Evolutionary conservation across 2,888 invertebrate species (phyloP), one percentile per base, ranked within the genome.

Genomic region (Tortricodes alternella): DNA sequence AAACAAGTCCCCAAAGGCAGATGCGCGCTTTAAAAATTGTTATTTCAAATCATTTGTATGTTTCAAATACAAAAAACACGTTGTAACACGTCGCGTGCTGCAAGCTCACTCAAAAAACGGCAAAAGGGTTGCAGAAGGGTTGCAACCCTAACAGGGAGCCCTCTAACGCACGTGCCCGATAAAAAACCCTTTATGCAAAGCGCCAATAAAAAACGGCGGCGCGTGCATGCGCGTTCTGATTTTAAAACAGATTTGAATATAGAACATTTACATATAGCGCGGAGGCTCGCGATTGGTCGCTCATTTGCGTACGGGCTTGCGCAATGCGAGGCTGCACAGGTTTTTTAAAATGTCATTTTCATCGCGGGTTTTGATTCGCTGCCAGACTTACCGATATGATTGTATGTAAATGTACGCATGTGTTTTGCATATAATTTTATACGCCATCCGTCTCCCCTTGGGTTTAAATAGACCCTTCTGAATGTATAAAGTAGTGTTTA

Each of bases 231-330:
- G 89, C 90, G 76, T 70, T 84, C 74, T 78, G 82, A 85, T 87
- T 89, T 89, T 88, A 89, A 41, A 90, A 89, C 78, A 85, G 83
- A 89, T 90, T 89, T 90, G 87, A 89, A 90, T 89, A 88, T 79
- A 80, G 73, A 73, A 80, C 73, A 89, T 89, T 89, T 88, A 87
- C 88, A 89, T 89, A 87, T 71, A 65, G 55, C 59, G 61, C 53
- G 70, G 63, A 62, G 76, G 60, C 64, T 65, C 66, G 74, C 74
- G 61, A 89, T 89, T 90, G 89, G 89, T 66, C 68, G 70, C 53
- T 62, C 71, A 76, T 79, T 76, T 76, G 80, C 77, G 78, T 78
- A 75, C 80, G 70, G 75, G 64, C 82, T 70, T 85, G 88, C 86
- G 86, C 86, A 84, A 50, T 77, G 68, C 71, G 72, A 55, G 61